Conservation (phyloP, 1,140 invertebrate species). For the Achroia grisella region DNA sequence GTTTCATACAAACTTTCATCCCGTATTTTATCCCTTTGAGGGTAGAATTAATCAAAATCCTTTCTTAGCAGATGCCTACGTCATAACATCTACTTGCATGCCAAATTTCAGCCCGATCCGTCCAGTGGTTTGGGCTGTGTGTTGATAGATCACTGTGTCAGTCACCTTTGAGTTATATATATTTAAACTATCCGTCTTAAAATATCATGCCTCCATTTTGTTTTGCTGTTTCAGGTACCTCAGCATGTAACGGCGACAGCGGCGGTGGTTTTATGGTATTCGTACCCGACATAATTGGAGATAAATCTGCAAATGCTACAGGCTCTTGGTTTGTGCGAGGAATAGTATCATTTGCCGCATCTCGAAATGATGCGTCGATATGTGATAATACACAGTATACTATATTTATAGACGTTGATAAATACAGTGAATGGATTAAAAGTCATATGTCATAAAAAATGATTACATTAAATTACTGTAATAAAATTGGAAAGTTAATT, state of each 20-base stretch:
- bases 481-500: no score
- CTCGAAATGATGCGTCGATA: conserved; percentile 19
- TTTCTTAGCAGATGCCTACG: no score
- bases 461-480: not conserved
- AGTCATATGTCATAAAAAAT: conserved; percentile 4
- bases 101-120: no score
- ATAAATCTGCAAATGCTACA: not conserved
- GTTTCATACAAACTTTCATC: no score
- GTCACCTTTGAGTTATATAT: no score
- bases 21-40: no score
- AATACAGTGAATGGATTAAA: conserved; percentile 28
- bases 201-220: no score
- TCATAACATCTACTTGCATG: no score
- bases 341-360: conserved; percentile 32
- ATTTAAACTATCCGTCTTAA: no score
- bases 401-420: conserved; percentile 40
- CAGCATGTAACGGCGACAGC: conserved; percentile 48
- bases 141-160: no score
- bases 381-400: conserved; percentile 38
- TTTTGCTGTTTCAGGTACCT: conserved; percentile 20
- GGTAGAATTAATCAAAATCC: no score
- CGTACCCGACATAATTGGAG: conserved; percentile 11
- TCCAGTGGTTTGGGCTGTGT: no score
- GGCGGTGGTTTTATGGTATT: conserved; percentile 40
- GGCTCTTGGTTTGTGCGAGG: conserved; percentile 38